Conservation (phyloP, 1,140 invertebrate genomes). For the Carposina sasakii region DNA sequence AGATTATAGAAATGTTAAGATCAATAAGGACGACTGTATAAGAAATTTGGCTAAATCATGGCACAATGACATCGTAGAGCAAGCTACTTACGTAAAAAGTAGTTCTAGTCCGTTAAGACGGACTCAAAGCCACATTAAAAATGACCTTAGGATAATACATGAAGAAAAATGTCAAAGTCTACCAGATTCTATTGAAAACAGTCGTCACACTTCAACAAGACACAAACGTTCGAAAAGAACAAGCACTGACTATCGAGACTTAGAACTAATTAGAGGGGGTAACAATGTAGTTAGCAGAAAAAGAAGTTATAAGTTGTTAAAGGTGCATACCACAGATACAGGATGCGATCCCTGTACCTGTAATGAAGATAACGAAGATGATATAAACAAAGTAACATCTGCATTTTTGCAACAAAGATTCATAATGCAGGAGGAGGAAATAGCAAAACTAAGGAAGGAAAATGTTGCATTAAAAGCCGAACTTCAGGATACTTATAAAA, state of each 20-base stretch:
- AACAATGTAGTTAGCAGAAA: too few relatives aligned
- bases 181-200: too few relatives aligned
- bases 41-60: slow-evolving; percentile 39
- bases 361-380: slow-evolving; percentile 19
- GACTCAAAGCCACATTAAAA: too few relatives aligned
- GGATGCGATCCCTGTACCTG: slow-evolving; percentile 23
- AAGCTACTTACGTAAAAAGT: slow-evolving; percentile 45
- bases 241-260: too few relatives aligned
- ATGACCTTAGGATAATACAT: too few relatives aligned
- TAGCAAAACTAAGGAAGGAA: slow-evolving; percentile 43
- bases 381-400: slow-evolving; percentile 30
- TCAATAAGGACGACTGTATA: slow-evolving; percentile 23
- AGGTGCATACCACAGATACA: too few relatives aligned
- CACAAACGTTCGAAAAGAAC: too few relatives aligned
- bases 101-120: too few relatives aligned
- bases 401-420: slow-evolving; percentile 32
- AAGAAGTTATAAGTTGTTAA: too few relatives aligned
- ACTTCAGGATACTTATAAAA: slow-evolving; percentile 30
- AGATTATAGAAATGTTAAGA: slow-evolving; percentile 15
- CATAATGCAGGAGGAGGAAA: slow-evolving; percentile 35
- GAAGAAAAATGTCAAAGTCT: too few relatives aligned
- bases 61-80: slow-evolving; percentile 45
- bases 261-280: too few relatives aligned
- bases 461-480: slow-evolving; percentile 41
- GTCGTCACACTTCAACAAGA: too few relatives aligned